phyloP scores from a whole-genome alignment of 53 echinoderm and acorn worm genomes.

The Temnopleurus reevesii region DNA sequence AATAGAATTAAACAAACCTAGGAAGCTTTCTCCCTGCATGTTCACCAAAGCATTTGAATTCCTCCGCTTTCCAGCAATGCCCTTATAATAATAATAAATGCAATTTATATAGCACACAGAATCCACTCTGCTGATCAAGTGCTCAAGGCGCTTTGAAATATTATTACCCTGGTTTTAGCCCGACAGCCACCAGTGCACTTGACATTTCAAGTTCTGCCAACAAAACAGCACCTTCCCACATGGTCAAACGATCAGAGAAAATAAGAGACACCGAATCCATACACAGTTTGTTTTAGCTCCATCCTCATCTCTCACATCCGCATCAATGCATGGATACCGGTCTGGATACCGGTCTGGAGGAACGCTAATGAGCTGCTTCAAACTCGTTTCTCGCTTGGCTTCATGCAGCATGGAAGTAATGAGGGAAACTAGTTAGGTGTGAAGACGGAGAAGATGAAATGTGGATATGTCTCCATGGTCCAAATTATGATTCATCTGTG shows the following conservation, averaged over 20 bases:
- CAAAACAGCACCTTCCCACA: not conserved
- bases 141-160: too few species aligned
- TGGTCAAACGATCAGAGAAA: not conserved
- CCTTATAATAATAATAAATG: too few species aligned
- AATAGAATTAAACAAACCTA: too few species aligned
- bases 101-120: too few species aligned
- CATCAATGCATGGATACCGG: too few species aligned
- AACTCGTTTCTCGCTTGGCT: conserved; percentile 9
- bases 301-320: not conserved
- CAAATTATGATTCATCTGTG: not conserved
- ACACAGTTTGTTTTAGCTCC: conserved; percentile 11
- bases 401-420: not conserved
- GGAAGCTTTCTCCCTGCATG: too few species aligned
- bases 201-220: too few species aligned
- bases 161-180: too few species aligned
- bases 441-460: not conserved
- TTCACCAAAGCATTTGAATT: too few species aligned
- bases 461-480: not conserved
- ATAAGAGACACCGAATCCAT: not conserved
- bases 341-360: not conserved
- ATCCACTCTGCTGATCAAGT: too few species aligned
- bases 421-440: not conserved
- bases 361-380: not conserved
- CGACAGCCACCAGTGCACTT: too few species aligned
- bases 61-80: too few species aligned